phyloP scores from a whole-genome alignment of 2,888 invertebrate genomes.

The Tenthredo livida region DNA sequence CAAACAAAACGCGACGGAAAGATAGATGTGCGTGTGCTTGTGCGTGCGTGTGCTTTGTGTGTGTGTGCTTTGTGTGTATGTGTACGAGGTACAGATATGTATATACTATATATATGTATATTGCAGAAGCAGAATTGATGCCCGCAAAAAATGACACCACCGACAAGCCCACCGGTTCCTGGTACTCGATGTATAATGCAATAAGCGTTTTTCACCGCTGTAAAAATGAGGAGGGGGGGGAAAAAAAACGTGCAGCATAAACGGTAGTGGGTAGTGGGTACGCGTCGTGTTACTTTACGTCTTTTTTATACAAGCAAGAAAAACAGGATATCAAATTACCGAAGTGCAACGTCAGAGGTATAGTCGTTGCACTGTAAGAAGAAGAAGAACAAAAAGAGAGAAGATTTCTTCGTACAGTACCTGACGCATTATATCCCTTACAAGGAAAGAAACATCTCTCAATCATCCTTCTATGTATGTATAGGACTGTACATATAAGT shows the following conservation, averaged over 20 bases:
- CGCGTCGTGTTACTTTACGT: slow-evolving; percentile 6
- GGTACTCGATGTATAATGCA: neutral
- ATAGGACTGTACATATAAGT: neutral
- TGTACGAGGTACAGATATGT: neutral
- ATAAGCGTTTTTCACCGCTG: neutral
- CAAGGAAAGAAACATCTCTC: slow-evolving; percentile 17
- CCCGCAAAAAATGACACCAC: slow-evolving; percentile 16
- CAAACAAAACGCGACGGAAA: neutral
- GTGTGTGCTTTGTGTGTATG: neutral
- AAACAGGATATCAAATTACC: slow-evolving; percentile 19
- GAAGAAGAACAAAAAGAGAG: neutral
- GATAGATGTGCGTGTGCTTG: neutral
- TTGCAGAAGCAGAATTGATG: slow-evolving; percentile 5
- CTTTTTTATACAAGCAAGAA: slow-evolving; percentile 2
- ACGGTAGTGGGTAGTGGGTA: neutral
- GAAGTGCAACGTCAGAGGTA: slow-evolving; percentile 9
- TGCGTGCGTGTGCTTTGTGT: neutral
- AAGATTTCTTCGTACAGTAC: neutral
- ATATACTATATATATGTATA: neutral
- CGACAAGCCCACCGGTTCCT: neutral
- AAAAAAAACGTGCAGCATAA: neutral
- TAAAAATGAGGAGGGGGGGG: neutral
- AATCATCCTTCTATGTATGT: neutral
- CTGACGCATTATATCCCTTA: neutral
- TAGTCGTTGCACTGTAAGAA: neutral